These are phyloP conservation scores for Clamator glandarius DNA, from an alignment of 2,797 vertebrate genomes.

Conservation along the genomic window DNA sequence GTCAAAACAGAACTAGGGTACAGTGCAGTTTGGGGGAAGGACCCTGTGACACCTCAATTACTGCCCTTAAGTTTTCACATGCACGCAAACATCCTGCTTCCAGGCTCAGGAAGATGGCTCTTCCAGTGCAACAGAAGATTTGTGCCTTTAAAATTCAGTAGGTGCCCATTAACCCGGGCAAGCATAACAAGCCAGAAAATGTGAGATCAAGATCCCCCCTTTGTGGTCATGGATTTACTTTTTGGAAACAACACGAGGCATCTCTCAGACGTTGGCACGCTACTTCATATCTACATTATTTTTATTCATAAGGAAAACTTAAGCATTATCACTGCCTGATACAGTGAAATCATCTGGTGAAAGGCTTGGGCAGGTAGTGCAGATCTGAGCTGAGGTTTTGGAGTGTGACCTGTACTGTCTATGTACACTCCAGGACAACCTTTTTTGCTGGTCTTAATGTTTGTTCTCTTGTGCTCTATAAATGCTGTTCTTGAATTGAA, in stretches of 20 bases:
- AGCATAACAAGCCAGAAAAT: not conserved
- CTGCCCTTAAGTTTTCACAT: not conserved
- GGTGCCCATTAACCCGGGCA: not conserved
- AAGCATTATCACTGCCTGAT: not conserved
- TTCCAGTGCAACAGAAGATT: not conserved
- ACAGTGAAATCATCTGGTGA: not conserved
- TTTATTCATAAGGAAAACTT: not conserved
- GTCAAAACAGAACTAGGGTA: not conserved
- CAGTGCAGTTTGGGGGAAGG: not conserved
- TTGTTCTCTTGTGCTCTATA: not conserved
- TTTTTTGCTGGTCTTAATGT: not conserved
- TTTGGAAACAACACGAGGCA: not conserved
- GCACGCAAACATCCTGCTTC: not conserved
- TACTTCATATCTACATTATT: not conserved
- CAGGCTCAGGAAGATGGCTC: not conserved
- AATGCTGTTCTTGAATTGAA: not conserved
- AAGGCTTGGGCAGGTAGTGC: not conserved
- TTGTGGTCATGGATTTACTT: not conserved
- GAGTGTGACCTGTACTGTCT: not conserved
- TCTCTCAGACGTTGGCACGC: accelerated
- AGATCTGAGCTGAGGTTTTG: not conserved
- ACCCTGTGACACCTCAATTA: not conserved
- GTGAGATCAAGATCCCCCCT: not conserved
- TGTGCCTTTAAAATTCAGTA: not conserved
- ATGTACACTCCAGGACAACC: accelerated